These are phyloP conservation scores for Otolemur garnettii DNA, from an alignment of 2,113 vertebrate genomes.

Conservation along the genomic window DNA sequence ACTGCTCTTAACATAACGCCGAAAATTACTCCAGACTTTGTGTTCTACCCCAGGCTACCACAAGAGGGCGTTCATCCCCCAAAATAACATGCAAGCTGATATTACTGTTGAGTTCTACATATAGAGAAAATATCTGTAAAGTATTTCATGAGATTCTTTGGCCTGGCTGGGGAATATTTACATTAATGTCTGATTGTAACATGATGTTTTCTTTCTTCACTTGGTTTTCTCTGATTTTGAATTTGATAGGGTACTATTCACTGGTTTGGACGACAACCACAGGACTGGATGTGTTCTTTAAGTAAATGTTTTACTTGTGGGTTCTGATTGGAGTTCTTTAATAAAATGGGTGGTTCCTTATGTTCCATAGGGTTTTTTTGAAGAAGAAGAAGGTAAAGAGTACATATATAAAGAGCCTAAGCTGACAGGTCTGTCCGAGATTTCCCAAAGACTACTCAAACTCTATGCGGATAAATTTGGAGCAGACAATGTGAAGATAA, in stretches of 20 bases:
- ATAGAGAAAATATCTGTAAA: background rate
- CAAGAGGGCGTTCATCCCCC: slow-evolving; percentile 74
- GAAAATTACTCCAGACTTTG: background rate
- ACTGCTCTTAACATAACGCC: background rate
- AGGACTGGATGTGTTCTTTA: background rate
- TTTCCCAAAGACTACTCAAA: slow-evolving; percentile 97
- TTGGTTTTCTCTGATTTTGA: background rate
- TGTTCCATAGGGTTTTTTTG: slow-evolving; percentile 95
- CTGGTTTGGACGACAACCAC: background rate
- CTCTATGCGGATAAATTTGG: slow-evolving; percentile 99
- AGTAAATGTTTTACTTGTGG: slow-evolving; percentile 35
- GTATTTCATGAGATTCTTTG: slow-evolving; percentile 4
- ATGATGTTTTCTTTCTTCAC: slow-evolving; percentile 19
- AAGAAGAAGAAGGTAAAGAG: slow-evolving; percentile 99
- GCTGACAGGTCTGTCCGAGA: slow-evolving; percentile 97
- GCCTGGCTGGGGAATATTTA: background rate
- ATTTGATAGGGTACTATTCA: background rate
- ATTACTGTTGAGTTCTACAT: background rate
- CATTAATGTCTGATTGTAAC: background rate
- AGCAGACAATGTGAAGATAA: slow-evolving; percentile 98
- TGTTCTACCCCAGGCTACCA: slow-evolving; percentile 60
- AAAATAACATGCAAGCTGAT: slow-evolving; percentile 47
- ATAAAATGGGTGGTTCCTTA: slow-evolving; percentile 61
- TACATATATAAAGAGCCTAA: slow-evolving; percentile 99
- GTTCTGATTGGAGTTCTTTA: background rate